A percentile compares a stretch with the other conserved stretches of the same genome.
Conservation (phyloP, 1,140 invertebrate genomes). For the Stratiolaelaps scimitus region DNA sequence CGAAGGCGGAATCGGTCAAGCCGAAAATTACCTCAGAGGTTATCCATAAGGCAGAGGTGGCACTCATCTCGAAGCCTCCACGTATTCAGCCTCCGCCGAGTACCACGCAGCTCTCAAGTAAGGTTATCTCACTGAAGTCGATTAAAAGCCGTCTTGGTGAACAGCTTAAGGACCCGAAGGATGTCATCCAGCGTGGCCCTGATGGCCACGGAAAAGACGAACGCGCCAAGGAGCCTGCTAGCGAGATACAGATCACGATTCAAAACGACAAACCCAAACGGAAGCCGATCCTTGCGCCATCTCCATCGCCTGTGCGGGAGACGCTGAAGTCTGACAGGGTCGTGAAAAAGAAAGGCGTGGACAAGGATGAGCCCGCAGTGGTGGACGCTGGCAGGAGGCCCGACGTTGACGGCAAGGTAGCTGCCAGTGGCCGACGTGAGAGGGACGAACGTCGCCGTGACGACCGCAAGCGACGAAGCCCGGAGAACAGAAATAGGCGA, state of each 20-base stretch:
- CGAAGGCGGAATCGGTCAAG: neutral
- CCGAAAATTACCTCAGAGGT: constrained; percentile 18
- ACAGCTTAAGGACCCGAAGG: constrained; percentile 22
- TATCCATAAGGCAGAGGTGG: constrained; percentile 16
- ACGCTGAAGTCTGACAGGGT: neutral
- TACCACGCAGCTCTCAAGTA: neutral
- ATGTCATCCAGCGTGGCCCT: constrained; percentile 1
- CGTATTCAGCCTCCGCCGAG: neutral
- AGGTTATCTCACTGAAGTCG: constrained; percentile 11
- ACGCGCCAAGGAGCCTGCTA: too few species aligned
- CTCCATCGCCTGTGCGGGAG: constrained; percentile 4
- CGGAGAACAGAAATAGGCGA: too few species aligned
- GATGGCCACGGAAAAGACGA: neutral
- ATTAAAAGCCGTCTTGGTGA: constrained; percentile 23
- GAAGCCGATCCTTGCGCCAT: constrained; percentile 4
- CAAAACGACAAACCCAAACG: constrained; percentile 27
- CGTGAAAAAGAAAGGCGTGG: constrained; percentile 3
- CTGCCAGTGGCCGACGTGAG: too few species aligned
- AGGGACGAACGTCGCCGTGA: too few species aligned
- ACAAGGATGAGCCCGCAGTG: neutral
- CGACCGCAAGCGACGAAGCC: too few species aligned
- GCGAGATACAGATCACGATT: constrained; percentile 14
- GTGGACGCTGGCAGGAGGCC: too few species aligned
- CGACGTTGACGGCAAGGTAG: too few species aligned
- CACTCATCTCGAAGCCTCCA: neutral